Conservation (phyloP, 2,888 invertebrate species). For the Cotesia congregata region DNA sequence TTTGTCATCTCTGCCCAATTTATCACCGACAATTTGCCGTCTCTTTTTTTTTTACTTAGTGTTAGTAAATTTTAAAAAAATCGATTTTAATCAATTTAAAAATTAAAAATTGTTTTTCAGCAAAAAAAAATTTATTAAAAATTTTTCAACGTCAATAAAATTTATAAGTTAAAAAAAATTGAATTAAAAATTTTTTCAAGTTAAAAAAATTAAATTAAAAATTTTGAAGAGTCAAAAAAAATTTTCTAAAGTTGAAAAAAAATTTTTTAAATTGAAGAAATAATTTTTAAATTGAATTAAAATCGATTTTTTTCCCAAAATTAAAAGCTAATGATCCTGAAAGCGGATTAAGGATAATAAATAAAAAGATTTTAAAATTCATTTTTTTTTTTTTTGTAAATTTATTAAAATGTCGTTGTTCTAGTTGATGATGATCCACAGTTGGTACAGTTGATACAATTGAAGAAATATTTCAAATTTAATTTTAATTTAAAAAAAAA, state of each 20-base stretch:
- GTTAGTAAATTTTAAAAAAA: background rate
- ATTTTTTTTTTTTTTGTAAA: background rate
- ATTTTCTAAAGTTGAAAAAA: background rate
- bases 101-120: background rate
- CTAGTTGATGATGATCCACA: background rate
- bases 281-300: constrained; percentile 48
- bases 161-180: too few species aligned
- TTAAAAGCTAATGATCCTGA: background rate
- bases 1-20: constrained; percentile 28
- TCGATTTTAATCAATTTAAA: background rate
- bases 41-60: background rate
- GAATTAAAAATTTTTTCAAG: too few species aligned
- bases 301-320: constrained; percentile 30
- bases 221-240: too few species aligned
- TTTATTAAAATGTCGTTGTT: background rate
- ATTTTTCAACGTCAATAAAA: too few species aligned
- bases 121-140: too few species aligned
- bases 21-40: constrained; percentile 38
- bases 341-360: constrained; percentile 21
- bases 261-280: constrained; percentile 20
- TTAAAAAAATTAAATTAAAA: background rate
- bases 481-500: background rate
- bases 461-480: background rate
- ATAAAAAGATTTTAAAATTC: constrained; percentile 26
- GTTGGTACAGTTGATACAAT: background rate